Conservation (phyloP, 2,113 vertebrate species). For the Alethe castanea region DNA sequence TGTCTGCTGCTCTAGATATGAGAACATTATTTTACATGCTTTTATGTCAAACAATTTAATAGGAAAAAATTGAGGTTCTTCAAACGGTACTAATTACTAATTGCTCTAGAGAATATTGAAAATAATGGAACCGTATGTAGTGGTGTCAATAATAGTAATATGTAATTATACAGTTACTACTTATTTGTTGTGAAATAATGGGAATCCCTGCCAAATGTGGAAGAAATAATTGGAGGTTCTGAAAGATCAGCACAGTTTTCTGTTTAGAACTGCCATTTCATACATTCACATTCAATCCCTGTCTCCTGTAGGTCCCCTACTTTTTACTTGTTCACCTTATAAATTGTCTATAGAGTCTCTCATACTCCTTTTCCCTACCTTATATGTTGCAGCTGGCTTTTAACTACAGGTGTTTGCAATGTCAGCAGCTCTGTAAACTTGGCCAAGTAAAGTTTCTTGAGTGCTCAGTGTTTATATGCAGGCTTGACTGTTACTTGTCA, state of each 20-base stretch:
- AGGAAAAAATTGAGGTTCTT: neutral
- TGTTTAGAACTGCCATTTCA: neutral
- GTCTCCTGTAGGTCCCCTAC: neutral
- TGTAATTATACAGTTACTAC: neutral
- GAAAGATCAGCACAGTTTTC: neutral
- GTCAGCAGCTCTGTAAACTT: neutral
- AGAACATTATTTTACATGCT: neutral
- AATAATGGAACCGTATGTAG: constrained; percentile 1
- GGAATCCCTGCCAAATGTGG: neutral
- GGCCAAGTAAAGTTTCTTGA: neutral
- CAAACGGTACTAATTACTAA: constrained; percentile 9
- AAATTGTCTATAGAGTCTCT: neutral
- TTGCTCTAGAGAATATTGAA: neutral
- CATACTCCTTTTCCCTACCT: neutral
- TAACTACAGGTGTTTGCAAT: neutral
- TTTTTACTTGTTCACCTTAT: neutral
- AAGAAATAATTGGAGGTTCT: constrained; percentile 28
- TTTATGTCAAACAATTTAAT: neutral
- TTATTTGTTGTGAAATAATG: constrained; percentile 8
- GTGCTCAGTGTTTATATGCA: neutral
- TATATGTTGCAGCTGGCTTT: neutral
- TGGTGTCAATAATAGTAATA: neutral
- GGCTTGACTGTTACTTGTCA: neutral
- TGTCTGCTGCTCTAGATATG: neutral
- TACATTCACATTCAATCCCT: neutral